Conservation (phyloP, 2,113 vertebrate species). For the Orycteropus afer region DNA sequence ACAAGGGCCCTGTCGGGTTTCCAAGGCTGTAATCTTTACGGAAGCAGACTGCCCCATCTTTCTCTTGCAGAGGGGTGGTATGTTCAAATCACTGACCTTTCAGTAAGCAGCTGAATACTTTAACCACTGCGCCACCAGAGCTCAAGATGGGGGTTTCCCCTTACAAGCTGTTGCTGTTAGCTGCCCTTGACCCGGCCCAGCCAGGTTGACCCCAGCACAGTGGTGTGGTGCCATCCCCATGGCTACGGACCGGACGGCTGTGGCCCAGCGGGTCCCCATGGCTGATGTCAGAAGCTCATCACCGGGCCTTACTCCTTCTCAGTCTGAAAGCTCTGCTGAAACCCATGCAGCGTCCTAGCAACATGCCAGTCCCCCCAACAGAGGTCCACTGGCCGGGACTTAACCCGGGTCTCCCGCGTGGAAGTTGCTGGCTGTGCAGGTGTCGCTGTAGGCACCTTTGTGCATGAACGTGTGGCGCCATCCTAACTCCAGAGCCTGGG, state of each 20-base stretch:
- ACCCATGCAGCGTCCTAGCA: neutral
- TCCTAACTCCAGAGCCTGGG: rapidly evolving
- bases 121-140: no score
- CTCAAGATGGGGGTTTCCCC: neutral
- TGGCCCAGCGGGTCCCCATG: neutral
- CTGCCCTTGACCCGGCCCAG: no score
- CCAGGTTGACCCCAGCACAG: no score
- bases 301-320: neutral
- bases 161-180: no score
- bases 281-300: neutral
- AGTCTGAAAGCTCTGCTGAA: neutral
- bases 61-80: no score
- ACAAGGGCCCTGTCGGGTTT: neutral
- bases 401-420: neutral
- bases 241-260: no score
- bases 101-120: no score
- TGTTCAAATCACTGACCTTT: no score
- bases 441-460: rapidly evolving
- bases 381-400: neutral
- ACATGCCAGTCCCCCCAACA: neutral
- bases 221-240: no score
- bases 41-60: no score
- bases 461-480: neutral
- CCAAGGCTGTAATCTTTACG: no score
- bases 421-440: no score